Evolutionary conservation across 2,113 vertebrate species (phyloP), one percentile per base, ranked within the genome.

Genomic region (Brevimyrus niger): DNA sequence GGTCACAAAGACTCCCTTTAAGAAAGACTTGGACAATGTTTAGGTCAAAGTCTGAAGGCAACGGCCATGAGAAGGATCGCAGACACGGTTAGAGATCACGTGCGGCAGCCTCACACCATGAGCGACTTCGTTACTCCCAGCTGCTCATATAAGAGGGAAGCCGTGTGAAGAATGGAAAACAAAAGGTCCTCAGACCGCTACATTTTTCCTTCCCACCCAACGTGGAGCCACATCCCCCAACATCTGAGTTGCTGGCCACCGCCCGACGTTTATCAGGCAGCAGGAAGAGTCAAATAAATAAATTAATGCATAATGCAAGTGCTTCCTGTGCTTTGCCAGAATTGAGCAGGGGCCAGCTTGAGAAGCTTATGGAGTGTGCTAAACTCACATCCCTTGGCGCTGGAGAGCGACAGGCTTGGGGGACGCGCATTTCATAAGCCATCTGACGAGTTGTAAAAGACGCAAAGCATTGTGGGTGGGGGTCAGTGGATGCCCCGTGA

Each of bases 111-210:
- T 44, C 38, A 44, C 17, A 19, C 23, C 47, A 86, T 44, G 31
- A 87, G 2, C 31, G 27, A 38, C 69, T 3, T 7, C 15, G n/a
- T 86, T 8, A 4, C 3, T 86, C 46, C 31, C 86, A 58, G 51
- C 31, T 21, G 31, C 35, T 87, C 7, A 3, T 58, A 31, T 87
- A 55, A 42, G 46, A 38, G 4, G 35, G 35, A 21, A 87, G 27
- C 88, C 90, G 89, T 93, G 89, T 90, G 91, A 82, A 90, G 89
- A 42, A 10, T 86, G 48, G 91, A 87, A 91, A 89, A 93, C 92
- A 85, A 91, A 93, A 92, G 53, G 88, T 89, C 89, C 89, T 92
- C 51, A 90, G 89, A 69, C 83, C 90, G 83, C 92, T 90, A 91
- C 83, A 73, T 89, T 55, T 86, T 92, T 87, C 84, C 83, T n/a